Base-by-base conservation (phyloP, 2,888 invertebrate species). In the Drosophila leonis region DNA sequence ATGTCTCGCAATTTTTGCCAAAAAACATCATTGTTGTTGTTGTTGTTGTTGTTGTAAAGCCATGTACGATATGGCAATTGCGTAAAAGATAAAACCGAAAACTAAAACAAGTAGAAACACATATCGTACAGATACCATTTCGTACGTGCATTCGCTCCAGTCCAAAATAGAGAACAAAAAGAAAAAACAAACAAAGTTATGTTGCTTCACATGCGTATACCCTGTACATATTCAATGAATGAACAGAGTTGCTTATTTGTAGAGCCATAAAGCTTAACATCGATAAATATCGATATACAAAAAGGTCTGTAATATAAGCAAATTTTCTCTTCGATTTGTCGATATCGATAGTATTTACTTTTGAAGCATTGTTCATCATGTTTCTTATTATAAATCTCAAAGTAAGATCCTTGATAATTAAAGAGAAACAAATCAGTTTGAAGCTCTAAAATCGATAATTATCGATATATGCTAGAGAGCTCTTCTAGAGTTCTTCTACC, bases 1-100 rank as follows among this genome's bases (percentile, higher is more conserved):
- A 65, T 48, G 66, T 55, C 44, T 63, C 49, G 59, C 64, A 78
- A 75, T 68, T 78, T 63, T 73, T 68, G 63, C 51, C 61, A 57
- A 78, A 75, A 75, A 62, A 27, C 15, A 41, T 52, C 60, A 41
- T 10, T 68, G 68, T 48, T 54, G 33, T 49, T 51, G 62, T 59
- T 74, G 31, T 44, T 24, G 46, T 48, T 71, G 54, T 24, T 73
- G 69, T 44, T 62, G 41, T 63, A 27, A 24, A 48, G 65, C 52
- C 51, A 51, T 65, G 65, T 65, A 51, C 42, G 64, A 29, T 51
- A 51, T 29, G 42, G n/a, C 48, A 65, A 49, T 65, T 64, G 51
- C 65, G 44, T 52, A 52, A 42, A 64, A 20, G 29, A 49, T 10
- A 46, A 15, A 24, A 13, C 39, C 18, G 15, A 33, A 59, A 20